Conservation (phyloP, 2,113 vertebrate species). For the Monarcha castaneiventris region DNA sequence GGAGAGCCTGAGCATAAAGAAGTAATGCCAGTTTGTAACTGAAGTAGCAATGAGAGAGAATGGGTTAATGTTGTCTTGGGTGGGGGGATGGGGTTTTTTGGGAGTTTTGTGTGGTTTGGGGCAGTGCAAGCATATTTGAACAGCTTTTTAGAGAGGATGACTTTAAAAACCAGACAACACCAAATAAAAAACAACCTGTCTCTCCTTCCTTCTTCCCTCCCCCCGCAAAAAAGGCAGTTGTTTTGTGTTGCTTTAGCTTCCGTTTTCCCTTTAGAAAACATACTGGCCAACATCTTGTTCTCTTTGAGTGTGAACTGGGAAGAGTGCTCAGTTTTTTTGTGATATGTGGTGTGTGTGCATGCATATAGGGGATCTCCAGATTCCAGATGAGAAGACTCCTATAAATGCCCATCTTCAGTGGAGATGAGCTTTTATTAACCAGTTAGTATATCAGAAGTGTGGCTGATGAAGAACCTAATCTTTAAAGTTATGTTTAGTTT, state of each 20-base stretch:
- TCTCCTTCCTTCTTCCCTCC: neutral
- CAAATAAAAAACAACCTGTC: neutral
- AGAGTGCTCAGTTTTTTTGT: neutral
- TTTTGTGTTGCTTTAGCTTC: neutral
- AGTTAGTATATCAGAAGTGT: neutral
- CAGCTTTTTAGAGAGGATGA: neutral
- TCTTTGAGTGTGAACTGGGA: neutral
- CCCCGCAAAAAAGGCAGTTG: neutral
- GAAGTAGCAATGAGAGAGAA: neutral
- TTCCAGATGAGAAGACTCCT: neutral
- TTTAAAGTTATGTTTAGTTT: neutral
- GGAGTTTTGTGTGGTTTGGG: neutral
- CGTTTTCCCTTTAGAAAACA: neutral
- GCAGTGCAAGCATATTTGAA: neutral
- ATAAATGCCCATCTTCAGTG: neutral
- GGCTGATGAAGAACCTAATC: neutral
- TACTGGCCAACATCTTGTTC: neutral
- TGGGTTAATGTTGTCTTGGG: neutral
- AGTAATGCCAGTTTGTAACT: neutral
- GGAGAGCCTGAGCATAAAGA: neutral
- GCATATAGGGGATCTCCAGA: accelerated
- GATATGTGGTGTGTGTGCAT: accelerated
- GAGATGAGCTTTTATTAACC: neutral
- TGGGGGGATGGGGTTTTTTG: accelerated
- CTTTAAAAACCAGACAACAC: neutral